phyloP scores from a whole-genome alignment of 2,888 invertebrate species.

The Apamea monoglypha region DNA sequence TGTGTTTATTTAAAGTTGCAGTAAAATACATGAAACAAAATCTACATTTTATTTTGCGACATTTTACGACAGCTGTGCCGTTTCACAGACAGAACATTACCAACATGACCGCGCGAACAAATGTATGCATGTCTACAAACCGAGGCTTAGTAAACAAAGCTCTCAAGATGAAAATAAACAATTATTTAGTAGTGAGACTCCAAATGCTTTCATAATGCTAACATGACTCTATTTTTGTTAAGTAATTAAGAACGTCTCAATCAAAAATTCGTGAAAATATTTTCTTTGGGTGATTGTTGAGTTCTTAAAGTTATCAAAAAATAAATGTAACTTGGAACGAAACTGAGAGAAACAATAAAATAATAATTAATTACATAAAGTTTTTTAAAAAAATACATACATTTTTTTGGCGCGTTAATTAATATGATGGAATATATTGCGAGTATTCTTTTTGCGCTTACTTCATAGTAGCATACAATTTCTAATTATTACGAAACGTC shows the following conservation, averaged over 20 bases:
- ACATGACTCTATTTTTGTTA: background rate
- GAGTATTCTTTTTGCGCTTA: too few species aligned
- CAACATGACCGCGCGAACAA: constrained; percentile 7
- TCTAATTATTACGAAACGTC: too few species aligned
- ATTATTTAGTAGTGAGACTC: constrained; percentile 9
- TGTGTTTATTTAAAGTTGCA: background rate
- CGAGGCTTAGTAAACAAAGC: constrained; percentile 26
- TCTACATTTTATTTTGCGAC: background rate
- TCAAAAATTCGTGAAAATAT: background rate
- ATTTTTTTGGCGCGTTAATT: too few species aligned
- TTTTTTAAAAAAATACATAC: too few species aligned
- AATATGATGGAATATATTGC: too few species aligned
- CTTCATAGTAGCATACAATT: too few species aligned
- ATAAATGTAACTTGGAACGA: too few species aligned
- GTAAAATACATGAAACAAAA: background rate
- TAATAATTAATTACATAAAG: too few species aligned
- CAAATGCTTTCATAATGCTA: constrained; percentile 7
- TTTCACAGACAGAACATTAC: background rate
- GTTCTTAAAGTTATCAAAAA: too few species aligned
- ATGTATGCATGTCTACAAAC: constrained; percentile 32
- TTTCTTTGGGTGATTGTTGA: background rate
- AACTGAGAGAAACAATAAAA: too few species aligned
- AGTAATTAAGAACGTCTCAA: background rate
- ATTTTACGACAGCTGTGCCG: background rate
- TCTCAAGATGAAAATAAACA: constrained; percentile 17